A percentile compares a stretch with the other conserved stretches of the same genome.
phyloP scores from a whole-genome alignment of 2,888 invertebrate species.

The Toxonevra muliebris region DNA sequence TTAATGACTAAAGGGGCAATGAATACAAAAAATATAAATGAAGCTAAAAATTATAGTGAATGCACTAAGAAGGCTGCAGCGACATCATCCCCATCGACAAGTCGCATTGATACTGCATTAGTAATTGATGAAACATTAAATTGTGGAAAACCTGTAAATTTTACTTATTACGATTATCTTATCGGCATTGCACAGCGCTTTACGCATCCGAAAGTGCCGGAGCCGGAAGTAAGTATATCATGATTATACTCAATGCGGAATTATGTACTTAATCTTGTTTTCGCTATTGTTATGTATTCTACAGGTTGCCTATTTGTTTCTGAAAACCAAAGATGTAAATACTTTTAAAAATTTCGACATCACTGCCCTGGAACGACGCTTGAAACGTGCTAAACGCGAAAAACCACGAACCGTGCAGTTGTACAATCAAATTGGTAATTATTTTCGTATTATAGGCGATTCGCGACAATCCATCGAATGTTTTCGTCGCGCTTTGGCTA shows the following conservation, averaged over 20 bases:
- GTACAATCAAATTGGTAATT: constrained; percentile 91
- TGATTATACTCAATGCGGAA: neutral
- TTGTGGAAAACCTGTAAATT: constrained; percentile 87
- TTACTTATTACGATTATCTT: constrained; percentile 88
- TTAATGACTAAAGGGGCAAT: constrained; percentile 13
- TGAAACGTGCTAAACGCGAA: constrained; percentile 82
- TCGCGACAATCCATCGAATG: constrained; percentile 89
- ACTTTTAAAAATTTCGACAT: constrained; percentile 76
- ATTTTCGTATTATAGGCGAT: constrained; percentile 90
- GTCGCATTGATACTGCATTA: constrained; percentile 29
- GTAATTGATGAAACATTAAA: constrained; percentile 73
- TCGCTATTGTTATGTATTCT: constrained; percentile 10
- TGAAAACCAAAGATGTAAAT: constrained; percentile 68
- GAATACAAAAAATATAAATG: neutral
- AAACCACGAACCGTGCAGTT: constrained; percentile 78
- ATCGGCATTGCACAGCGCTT: constrained; percentile 85
- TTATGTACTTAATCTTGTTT: neutral
- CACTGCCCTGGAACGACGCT: constrained; percentile 75
- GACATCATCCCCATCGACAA: constrained; percentile 25
- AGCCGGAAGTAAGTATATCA: constrained; percentile 71
- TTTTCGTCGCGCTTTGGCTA: constrained; percentile 84
- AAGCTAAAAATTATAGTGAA: constrained; percentile 21
- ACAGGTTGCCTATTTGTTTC: constrained; percentile 78
- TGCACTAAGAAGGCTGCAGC: constrained; percentile 27
- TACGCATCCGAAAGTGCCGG: constrained; percentile 84